phyloP scores from a whole-genome alignment of 2,797 vertebrate species.

The Oreortyx pictus region DNA sequence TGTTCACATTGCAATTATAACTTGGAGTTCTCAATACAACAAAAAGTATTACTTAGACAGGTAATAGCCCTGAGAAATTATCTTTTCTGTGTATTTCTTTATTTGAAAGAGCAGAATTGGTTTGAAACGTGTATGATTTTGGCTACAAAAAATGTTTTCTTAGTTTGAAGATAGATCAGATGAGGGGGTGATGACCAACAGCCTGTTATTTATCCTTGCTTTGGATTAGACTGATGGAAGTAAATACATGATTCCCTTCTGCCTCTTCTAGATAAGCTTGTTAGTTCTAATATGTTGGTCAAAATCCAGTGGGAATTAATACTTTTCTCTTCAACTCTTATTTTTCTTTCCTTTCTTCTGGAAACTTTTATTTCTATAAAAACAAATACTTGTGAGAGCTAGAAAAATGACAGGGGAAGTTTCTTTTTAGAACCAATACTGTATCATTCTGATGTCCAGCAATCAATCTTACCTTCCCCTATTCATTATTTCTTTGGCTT shows the following conservation, averaged over 20 bases:
- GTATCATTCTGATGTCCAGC: background rate
- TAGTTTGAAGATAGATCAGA: background rate
- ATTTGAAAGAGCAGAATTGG: background rate
- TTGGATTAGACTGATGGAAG: background rate
- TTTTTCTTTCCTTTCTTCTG: background rate
- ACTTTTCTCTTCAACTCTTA: fast-evolving
- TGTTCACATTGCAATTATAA: background rate
- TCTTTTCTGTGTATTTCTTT: background rate
- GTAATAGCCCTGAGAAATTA: background rate
- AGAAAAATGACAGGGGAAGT: background rate
- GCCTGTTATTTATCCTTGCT: fast-evolving
- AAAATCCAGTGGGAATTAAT: background rate
- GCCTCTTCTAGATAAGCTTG: background rate
- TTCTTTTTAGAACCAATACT: background rate
- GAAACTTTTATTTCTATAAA: background rate
- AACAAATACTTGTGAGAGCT: background rate
- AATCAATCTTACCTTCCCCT: background rate
- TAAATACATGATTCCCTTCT: background rate
- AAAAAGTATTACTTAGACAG: background rate
- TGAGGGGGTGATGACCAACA: background rate
- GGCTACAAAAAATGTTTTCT: background rate
- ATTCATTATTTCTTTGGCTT: background rate
- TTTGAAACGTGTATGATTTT: background rate
- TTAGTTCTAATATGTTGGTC: background rate
- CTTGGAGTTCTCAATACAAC: background rate